Conservation (phyloP, 2,888 invertebrate genomes). For the Drosophila neonasuta region DNA sequence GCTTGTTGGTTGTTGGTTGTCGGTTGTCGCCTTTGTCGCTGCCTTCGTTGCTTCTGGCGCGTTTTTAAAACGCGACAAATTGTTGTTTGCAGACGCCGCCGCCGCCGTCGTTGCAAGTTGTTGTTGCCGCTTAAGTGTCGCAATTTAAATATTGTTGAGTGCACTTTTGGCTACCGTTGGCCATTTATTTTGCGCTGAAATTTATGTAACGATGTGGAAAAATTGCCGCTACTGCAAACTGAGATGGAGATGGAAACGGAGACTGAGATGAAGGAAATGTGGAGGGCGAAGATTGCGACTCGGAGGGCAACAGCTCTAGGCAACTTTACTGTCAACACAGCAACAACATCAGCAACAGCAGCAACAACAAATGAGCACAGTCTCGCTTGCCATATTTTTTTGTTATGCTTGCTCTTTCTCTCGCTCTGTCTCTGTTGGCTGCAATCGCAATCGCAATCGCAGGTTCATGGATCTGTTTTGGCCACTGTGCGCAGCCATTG, state of each 20-base stretch:
- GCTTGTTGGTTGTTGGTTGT: slow-evolving; percentile 36
- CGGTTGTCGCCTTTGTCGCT: slow-evolving; percentile 61
- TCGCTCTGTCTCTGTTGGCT: slow-evolving; percentile 10
- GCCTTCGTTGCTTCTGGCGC: slow-evolving; percentile 71
- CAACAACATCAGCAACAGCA: slow-evolving; percentile 17
- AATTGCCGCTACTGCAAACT: slow-evolving; percentile 67
- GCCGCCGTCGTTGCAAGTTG: slow-evolving; percentile 47
- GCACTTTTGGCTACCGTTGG: slow-evolving; percentile 77
- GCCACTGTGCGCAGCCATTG: slow-evolving; percentile 63
- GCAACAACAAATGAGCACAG: slow-evolving; percentile 6
- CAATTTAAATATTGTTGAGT: slow-evolving; percentile 77
- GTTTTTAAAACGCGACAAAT: slow-evolving; percentile 74
- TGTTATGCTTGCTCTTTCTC: slow-evolving; percentile 7
- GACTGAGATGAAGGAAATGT: not conserved
- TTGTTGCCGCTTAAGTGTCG: slow-evolving; percentile 68
- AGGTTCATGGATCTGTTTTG: slow-evolving; percentile 72
- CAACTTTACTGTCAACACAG: slow-evolving; percentile 51
- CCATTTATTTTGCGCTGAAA: slow-evolving; percentile 73
- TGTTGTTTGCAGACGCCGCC: slow-evolving; percentile 75
- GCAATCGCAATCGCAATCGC: slow-evolving; percentile 55
- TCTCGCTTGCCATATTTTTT: not conserved
- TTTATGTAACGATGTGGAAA: slow-evolving; percentile 78
- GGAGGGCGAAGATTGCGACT: too few species aligned
- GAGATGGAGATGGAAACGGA: slow-evolving; percentile 21
- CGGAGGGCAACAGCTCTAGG: slow-evolving; percentile 20